These are phyloP conservation scores for Scleropages formosus DNA, from an alignment of 2,797 vertebrate genomes.

Conservation along the genomic window DNA sequence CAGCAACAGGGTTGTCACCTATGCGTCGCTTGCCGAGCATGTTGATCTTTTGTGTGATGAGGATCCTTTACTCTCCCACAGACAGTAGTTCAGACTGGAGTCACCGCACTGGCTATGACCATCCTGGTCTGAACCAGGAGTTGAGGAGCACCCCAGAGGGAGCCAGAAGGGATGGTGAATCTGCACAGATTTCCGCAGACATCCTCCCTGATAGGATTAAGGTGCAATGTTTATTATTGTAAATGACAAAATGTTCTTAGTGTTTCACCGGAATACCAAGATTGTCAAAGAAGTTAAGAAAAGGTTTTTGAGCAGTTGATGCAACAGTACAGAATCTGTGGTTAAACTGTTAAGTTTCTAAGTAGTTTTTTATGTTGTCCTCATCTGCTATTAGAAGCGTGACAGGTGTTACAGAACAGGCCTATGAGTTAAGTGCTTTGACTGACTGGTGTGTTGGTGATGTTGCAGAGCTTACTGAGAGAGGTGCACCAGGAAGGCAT, in stretches of 20 bases:
- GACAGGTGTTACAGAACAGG: no score
- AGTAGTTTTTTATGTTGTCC: no score
- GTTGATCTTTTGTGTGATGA: neutral
- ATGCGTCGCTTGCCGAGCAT: neutral
- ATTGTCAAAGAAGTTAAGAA: no score
- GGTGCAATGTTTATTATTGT: conserved; percentile 60
- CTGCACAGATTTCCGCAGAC: conserved; percentile 60
- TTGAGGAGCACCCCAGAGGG: conserved; percentile 76
- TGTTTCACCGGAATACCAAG: no score
- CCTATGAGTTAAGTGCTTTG: no score
- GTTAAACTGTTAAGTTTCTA: no score
- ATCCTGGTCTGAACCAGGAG: conserved; percentile 69
- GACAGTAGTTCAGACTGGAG: conserved; percentile 91
- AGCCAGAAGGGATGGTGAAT: conserved; percentile 71
- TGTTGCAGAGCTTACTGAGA: conserved; percentile 77
- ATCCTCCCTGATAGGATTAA: conserved; percentile 86
- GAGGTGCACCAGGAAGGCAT: conserved; percentile 93
- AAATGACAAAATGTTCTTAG: no score
- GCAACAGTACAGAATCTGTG: no score
- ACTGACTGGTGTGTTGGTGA: neutral
- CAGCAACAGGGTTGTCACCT: neutral
- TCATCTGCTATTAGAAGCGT: no score
- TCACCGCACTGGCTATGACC: conserved; percentile 74
- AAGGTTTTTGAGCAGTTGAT: no score
- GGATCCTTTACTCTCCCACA: conserved; percentile 45